Percentiles rank a stretch among this genome's conserved stretches.
These are phyloP conservation scores for Siniperca knerii DNA, from an alignment of 2,113 vertebrate genomes.

Conservation along the genomic window DNA sequence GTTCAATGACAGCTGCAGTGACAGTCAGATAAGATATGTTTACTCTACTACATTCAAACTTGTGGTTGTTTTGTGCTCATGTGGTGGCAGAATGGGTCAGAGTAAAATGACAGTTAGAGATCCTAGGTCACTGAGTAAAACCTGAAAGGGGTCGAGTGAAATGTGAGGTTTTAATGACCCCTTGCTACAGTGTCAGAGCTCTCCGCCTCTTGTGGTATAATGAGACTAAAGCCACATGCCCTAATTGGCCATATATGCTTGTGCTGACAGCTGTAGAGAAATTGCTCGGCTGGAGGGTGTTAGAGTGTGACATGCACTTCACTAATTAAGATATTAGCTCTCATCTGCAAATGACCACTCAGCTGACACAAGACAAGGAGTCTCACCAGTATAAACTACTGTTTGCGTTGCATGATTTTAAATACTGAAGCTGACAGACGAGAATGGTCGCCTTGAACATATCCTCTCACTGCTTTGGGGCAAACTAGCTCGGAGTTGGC, in stretches of 20 bases:
- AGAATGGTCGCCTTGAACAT: constrained; percentile 12
- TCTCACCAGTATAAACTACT: background rate
- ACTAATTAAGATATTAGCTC: constrained; percentile 28
- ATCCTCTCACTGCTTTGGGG: constrained; percentile 46
- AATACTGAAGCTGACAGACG: constrained; percentile 54
- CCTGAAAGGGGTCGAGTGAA: constrained; percentile 56
- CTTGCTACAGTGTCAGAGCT: constrained; percentile 14
- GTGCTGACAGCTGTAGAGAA: constrained; percentile 15
- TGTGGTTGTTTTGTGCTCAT: background rate
- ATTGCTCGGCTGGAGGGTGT: background rate
- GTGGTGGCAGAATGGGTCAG: background rate
- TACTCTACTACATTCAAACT: background rate
- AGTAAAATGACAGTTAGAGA: constrained; percentile 15
- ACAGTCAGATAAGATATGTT: constrained; percentile 4
- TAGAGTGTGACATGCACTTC: constrained; percentile 32
- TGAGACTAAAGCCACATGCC: constrained; percentile 56
- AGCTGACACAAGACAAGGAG: background rate
- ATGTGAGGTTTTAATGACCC: constrained; percentile 67
- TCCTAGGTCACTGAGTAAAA: constrained; percentile 20
- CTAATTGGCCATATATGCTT: constrained; percentile 50
- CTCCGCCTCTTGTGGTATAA: constrained; percentile 35
- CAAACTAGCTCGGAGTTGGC: constrained; percentile 48
- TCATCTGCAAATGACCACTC: constrained; percentile 10
- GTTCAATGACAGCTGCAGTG: constrained; percentile 16
- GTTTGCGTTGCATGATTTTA: constrained; percentile 48